These are phyloP conservation scores for Brachionus sp. DNA, from an alignment of 1,140 invertebrate genomes.

Conservation along the genomic window DNA sequence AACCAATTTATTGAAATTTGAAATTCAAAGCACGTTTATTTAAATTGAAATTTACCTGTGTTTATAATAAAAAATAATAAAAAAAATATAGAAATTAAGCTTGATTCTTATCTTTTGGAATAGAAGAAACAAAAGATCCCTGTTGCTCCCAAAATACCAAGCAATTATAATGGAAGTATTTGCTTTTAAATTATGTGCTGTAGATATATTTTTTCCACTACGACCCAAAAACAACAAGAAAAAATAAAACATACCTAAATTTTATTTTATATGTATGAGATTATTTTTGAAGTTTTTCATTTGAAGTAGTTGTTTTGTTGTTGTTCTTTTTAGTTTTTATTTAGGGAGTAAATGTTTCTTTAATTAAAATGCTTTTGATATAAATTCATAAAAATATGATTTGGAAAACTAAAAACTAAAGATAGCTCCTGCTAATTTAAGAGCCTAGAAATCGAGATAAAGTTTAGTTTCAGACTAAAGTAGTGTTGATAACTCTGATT, in stretches of 20 bases:
- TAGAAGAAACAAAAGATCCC: not conserved
- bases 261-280: slow-evolving; percentile 13
- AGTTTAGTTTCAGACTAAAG: not conserved
- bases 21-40: not conserved
- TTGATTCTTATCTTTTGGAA: not conserved
- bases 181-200: not conserved
- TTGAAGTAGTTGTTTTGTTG: slow-evolving; percentile 20
- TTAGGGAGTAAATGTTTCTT: not conserved
- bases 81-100: not conserved
- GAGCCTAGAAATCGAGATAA: not conserved
- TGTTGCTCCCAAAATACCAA: not conserved
- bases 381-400: slow-evolving; percentile 11
- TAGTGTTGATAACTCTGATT: not conserved
- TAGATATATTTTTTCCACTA: not conserved
- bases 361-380: slow-evolving; percentile 4
- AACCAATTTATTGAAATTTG: not conserved
- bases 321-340: not conserved
- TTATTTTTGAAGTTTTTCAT: slow-evolving; percentile 23
- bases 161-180: slow-evolving; percentile 19
- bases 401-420: not conserved
- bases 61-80: not conserved
- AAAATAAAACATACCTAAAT: not conserved
- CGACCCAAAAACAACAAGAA: not conserved
- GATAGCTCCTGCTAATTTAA: not conserved
- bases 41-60: slow-evolving; percentile 13